These are phyloP conservation scores for Ischnus inquisitorius DNA, from an alignment of 2,888 invertebrate genomes.

Conservation along the genomic window DNA sequence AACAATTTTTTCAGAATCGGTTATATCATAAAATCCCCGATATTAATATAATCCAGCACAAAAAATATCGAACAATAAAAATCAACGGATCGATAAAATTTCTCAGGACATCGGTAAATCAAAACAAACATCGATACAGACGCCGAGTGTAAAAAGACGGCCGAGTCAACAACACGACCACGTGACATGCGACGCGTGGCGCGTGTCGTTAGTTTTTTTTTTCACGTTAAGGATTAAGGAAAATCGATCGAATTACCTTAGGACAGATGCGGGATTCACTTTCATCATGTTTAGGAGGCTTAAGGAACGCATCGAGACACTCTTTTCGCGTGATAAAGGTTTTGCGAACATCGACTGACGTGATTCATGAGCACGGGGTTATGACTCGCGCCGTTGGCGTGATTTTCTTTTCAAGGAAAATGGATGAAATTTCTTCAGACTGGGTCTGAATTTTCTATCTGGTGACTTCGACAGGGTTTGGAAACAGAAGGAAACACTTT, in stretches of 20 bases:
- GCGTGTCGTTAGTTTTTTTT: neutral
- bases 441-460: neutral
- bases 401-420: neutral
- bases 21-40: neutral
- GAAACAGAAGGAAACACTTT: neutral
- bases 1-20: neutral
- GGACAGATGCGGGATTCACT: neutral
- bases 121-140: neutral
- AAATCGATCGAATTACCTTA: neutral
- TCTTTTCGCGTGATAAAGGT: neutral
- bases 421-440: neutral
- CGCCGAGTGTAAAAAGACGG: neutral
- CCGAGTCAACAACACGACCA: neutral
- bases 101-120: neutral
- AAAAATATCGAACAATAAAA: neutral
- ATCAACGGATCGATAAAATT: neutral
- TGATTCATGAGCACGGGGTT: neutral
- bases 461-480: neutral
- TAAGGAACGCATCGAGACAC: neutral
- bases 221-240: neutral
- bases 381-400: neutral
- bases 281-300: neutral
- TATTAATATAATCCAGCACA: neutral
- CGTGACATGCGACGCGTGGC: neutral
- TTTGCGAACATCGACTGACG: neutral